Evolutionary conservation across 2,888 invertebrate species (phyloP).

Genomic region (Eucera pruinosa): DNA sequence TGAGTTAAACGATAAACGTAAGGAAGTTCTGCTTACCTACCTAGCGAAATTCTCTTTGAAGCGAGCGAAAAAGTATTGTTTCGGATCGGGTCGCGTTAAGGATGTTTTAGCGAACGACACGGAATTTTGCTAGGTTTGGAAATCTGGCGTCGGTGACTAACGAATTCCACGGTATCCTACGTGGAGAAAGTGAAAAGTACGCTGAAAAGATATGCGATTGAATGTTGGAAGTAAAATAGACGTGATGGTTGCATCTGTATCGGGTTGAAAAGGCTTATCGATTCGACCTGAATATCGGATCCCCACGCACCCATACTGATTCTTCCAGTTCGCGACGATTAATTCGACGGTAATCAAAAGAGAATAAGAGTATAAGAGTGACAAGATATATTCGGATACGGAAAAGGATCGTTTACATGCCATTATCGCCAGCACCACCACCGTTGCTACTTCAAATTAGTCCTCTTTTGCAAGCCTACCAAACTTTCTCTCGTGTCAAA

Average conservation of each 20-base stretch:
- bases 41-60: slow-evolving; percentile 55
- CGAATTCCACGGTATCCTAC: slow-evolving; percentile 11
- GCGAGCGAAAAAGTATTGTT: slow-evolving; percentile 30
- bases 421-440: slow-evolving; percentile 80
- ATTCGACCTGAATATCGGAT: slow-evolving; percentile 53
- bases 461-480: slow-evolving; percentile 49
- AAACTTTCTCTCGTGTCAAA: slow-evolving; percentile 23
- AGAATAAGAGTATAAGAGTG: slow-evolving; percentile 39
- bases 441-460: slow-evolving; percentile 71
- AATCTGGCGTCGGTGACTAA: not conserved
- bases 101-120: not conserved
- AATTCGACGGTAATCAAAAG: slow-evolving; percentile 39
- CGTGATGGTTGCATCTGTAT: slow-evolving; percentile 13
- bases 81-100: slow-evolving; percentile 54
- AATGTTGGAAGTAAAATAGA: slow-evolving; percentile 7
- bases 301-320: slow-evolving; percentile 57
- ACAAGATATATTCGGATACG: slow-evolving; percentile 61
- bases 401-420: slow-evolving; percentile 76
- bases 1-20: slow-evolving; percentile 63
- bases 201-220: not conserved
- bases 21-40: slow-evolving; percentile 76
- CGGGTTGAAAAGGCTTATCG: slow-evolving; percentile 46
- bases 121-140: not conserved
- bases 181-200: not conserved
- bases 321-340: slow-evolving; percentile 20